phyloP scores from a whole-genome alignment of 2,113 vertebrate genomes.

The Brachypteracias leptosomus region DNA sequence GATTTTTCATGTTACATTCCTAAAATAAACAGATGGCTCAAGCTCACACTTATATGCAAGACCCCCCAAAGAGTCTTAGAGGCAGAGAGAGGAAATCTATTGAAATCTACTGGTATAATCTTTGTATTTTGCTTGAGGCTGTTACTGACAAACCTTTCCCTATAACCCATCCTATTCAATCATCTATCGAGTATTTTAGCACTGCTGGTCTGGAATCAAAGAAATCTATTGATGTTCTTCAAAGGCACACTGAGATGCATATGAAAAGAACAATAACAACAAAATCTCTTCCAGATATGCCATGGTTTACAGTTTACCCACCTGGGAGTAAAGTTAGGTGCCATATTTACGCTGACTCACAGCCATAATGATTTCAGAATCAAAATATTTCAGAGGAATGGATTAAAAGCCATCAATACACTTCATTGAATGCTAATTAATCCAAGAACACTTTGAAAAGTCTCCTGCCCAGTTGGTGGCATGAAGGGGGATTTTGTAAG shows the following conservation, averaged over 20 bases:
- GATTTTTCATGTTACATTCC: background rate
- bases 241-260: background rate
- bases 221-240: slow-evolving; percentile 17
- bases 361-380: background rate
- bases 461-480: background rate
- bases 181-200: slow-evolving; percentile 35
- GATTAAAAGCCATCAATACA: background rate
- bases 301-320: background rate
- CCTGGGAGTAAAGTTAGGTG: background rate
- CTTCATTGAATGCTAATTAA: background rate
- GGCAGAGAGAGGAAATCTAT: slow-evolving; percentile 44
- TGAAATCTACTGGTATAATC: slow-evolving; percentile 11
- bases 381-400: slow-evolving; percentile 31
- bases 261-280: slow-evolving; percentile 15
- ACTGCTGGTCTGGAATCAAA: slow-evolving; percentile 17
- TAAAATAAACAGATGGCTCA: background rate
- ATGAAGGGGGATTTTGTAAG: background rate
- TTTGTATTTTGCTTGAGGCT: slow-evolving; percentile 31
- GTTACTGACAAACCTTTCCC: background rate
- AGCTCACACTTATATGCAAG: background rate
- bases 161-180: background rate
- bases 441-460: background rate
- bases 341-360: background rate
- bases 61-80: background rate
- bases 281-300: background rate